Conservation (phyloP, 1,140 invertebrate species). For the Trigoniulus corallinus region DNA sequence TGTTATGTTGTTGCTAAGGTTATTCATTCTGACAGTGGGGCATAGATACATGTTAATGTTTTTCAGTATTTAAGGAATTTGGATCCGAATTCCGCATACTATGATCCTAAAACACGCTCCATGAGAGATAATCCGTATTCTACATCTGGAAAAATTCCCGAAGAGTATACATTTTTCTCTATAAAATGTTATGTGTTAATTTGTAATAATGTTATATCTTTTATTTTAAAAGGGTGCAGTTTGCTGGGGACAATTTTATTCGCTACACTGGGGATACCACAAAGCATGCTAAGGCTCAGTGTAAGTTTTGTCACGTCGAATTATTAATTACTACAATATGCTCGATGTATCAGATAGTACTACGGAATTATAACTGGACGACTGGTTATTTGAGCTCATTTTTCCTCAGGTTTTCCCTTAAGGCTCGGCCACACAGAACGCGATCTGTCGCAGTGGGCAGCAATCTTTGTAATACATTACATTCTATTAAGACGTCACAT, state of each 20-base stretch:
- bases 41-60: not conserved
- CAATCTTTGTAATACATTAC: no score
- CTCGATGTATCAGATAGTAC: no score
- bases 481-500: no score
- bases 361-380: no score
- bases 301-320: constrained; percentile 18
- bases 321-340: no score
- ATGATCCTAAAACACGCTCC: constrained; percentile 95
- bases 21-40: not conserved
- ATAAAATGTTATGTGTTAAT: not conserved
- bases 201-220: constrained; percentile 11
- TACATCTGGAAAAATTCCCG: constrained; percentile 31
- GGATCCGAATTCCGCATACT: constrained; percentile 93
- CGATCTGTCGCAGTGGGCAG: no score
- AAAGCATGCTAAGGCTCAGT: constrained; percentile 72
- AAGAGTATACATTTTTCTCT: constrained; percentile 38
- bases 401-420: no score
- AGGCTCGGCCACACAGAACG: no score
- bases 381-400: no score
- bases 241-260: constrained; percentile 91
- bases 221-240: constrained; percentile 46
- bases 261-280: constrained; percentile 84
- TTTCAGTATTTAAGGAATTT: constrained; percentile 77
- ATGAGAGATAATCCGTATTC: constrained; percentile 97
- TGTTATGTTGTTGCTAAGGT: not conserved